Percentiles rank a stretch among this genome's conserved stretches.
These are phyloP conservation scores for Hylaea fasciaria DNA, from an alignment of 2,888 invertebrate species.

Conservation along the genomic window DNA sequence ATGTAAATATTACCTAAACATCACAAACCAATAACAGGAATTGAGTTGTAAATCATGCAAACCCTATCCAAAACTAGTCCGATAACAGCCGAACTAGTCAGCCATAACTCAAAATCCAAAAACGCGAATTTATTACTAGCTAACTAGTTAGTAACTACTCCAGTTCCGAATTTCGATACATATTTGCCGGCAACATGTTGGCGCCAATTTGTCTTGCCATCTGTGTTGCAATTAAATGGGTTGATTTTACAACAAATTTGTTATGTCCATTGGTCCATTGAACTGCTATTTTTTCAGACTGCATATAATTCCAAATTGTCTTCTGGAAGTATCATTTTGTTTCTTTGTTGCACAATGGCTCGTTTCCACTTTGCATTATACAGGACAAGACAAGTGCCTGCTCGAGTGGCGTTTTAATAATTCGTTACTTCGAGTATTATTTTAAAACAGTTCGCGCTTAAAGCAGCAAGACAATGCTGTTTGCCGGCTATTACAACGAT, in stretches of 20 bases:
- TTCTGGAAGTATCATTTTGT: no score
- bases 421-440: no score
- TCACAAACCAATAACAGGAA: slow-evolving; percentile 1
- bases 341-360: no score
- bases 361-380: no score
- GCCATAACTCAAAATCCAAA: slow-evolving; percentile 9
- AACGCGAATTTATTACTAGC: slow-evolving; percentile 4
- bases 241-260: not conserved
- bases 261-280: not conserved
- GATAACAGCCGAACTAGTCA: slow-evolving; percentile 8
- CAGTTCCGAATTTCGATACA: not conserved
- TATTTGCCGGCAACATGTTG: slow-evolving; percentile 15
- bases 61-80: not conserved
- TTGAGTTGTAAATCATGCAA: slow-evolving; percentile 3
- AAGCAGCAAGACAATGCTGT: no score
- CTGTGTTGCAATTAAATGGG: not conserved
- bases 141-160: not conserved
- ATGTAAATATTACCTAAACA: not conserved
- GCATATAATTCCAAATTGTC: no score
- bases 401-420: no score
- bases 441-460: no score
- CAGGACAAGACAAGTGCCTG: no score
- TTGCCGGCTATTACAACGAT: no score
- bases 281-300: no score
- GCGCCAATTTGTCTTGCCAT: slow-evolving; percentile 17